Conservation (phyloP, 2,888 invertebrate genomes). For the Gibbula magus region DNA sequence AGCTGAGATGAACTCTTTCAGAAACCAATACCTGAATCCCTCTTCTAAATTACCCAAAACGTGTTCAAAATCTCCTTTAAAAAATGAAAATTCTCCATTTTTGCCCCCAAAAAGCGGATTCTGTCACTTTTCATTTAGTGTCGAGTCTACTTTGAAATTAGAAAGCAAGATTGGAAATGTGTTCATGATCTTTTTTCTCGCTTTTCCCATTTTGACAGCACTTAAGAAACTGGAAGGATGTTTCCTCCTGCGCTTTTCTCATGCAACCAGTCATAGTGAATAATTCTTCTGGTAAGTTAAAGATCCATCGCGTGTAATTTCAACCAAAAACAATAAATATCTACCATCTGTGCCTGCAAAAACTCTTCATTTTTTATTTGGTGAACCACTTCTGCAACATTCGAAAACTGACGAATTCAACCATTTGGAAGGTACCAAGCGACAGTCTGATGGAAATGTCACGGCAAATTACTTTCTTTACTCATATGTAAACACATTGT, state of each 20-base stretch:
- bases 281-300: neutral
- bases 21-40: neutral
- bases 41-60: neutral
- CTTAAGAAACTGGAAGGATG: neutral
- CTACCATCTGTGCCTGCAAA: too few species aligned
- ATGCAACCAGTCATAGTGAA: too few species aligned
- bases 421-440: too few species aligned
- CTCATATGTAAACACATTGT: too few species aligned
- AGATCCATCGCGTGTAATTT: neutral
- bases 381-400: too few species aligned
- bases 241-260: too few species aligned
- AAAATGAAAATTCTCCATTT: neutral
- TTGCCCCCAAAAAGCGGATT: neutral
- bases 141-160: neutral
- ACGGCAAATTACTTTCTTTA: too few species aligned
- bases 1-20: neutral
- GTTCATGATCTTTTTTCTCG: neutral
- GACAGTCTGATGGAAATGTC: too few species aligned
- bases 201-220: neutral
- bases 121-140: slow-evolving; percentile 13
- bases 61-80: neutral
- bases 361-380: too few species aligned
- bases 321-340: neutral
- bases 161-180: neutral
- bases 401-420: too few species aligned